Base-by-base conservation (phyloP, 2,113 vertebrate species). In the Cariama cristata region DNA sequence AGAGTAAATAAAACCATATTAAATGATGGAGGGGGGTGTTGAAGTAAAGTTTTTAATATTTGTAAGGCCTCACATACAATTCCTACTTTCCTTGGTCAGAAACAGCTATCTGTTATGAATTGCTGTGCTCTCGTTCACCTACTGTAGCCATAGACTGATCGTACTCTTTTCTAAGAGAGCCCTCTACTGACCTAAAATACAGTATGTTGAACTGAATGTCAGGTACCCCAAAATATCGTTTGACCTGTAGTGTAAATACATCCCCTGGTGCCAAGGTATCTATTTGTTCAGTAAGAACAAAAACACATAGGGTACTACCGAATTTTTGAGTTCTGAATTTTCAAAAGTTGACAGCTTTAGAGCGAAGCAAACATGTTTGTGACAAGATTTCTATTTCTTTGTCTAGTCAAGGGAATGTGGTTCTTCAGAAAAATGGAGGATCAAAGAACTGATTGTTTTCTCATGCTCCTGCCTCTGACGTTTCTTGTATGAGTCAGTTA, bases 121-220 rank as follows among this genome's bases (percentile, higher is more conserved):
- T 94, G 18, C 59, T 95, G 22, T 95, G 92, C 90, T 88, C 49
- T 77, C 53, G 20, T 97, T 97, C 86, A 93, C 89, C 86, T 27
- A 0, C 40, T 15, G 22, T n/a, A 91, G 93, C 76, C 32, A 28
- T 38, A 74, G 67, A 56, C 69, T 83, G 35, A 6, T 33, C 14
- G 1, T 92, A 95, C 63, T 87, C 95, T 73, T 97, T 97, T 98
- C 97, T 97, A 52, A 92, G 94, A 96, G 98, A 96, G 97, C 97
- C 97, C 97, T 98, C 97, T 98, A 88, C 97, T 98, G 97, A 81
- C 95, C 84, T 96, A 56, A 98, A 95, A 79, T 74, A 23, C 92
- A 68, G 30, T 12, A 0, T 47, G 33, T 93, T 40, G 50, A 82
- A 68, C 14, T 66, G 45, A 27, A 33, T 44, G 12, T 55, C 96